phyloP scores from a whole-genome alignment of 2,797 vertebrate genomes.

The Hemitrygon akajei region DNA sequence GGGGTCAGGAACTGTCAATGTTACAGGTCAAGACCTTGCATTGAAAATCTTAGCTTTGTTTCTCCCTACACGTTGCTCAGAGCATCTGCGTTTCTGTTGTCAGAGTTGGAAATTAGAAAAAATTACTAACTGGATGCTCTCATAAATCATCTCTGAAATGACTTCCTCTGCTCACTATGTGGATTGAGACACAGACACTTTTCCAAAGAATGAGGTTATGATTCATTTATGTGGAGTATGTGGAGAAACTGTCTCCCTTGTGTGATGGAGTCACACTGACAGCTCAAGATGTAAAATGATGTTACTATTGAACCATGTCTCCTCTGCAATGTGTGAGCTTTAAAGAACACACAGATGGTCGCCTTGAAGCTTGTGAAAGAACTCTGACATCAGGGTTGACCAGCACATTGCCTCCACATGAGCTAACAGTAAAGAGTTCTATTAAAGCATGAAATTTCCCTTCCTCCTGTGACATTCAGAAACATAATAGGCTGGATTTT shows the following conservation, averaged over 20 bases:
- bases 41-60: no score
- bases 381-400: neutral
- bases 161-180: neutral
- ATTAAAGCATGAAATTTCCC: neutral
- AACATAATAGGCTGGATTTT: neutral
- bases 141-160: neutral
- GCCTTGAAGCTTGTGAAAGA: neutral
- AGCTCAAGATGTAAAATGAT: neutral
- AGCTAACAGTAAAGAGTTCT: neutral
- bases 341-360: neutral
- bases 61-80: neutral
- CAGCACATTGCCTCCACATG: neutral
- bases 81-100: neutral
- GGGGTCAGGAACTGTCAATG: no score
- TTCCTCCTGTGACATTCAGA: neutral
- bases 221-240: neutral
- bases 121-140: neutral
- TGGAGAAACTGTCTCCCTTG: neutral
- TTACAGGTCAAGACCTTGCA: no score
- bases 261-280: neutral
- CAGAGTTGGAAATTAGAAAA: neutral
- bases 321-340: neutral
- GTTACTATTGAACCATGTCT: neutral
- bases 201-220: no score
- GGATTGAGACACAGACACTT: neutral